Conservation (phyloP, 2,797 vertebrate species). For the Micropoecilia bifurca region DNA sequence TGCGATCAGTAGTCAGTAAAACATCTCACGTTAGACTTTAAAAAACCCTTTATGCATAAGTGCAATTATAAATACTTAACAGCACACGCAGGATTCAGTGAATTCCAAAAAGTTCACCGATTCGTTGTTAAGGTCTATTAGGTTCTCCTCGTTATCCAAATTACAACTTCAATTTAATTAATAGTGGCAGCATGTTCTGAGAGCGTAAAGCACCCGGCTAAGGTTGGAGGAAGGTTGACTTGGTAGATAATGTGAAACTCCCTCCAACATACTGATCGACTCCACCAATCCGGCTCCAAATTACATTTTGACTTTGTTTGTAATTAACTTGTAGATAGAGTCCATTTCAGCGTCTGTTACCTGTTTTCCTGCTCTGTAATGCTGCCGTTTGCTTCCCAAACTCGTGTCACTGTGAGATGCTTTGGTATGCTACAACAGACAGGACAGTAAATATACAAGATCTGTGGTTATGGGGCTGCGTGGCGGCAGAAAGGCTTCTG, state of each 20-base stretch:
- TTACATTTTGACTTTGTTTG: slow-evolving; percentile 34
- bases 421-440: slow-evolving; percentile 33
- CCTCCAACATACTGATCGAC: slow-evolving; percentile 24
- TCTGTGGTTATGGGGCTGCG: slow-evolving; percentile 39
- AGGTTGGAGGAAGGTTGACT: slow-evolving; percentile 5
- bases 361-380: slow-evolving; percentile 14
- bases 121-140: neutral
- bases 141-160: neutral
- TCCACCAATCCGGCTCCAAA: slow-evolving; percentile 23
- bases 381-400: slow-evolving; percentile 40
- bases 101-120: neutral
- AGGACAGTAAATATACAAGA: slow-evolving; percentile 34
- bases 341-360: slow-evolving; percentile 30
- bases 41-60: neutral
- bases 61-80: neutral
- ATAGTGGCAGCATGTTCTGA: slow-evolving; percentile 1
- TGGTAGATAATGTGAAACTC: slow-evolving; percentile 7
- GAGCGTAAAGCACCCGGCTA: neutral
- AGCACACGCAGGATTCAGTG: neutral
- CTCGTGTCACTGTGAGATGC: slow-evolving; percentile 8
- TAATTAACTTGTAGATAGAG: slow-evolving; percentile 29
- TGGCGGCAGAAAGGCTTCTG: slow-evolving; percentile 22
- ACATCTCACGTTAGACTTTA: neutral
- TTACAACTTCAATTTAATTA: neutral
- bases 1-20: neutral